These are phyloP conservation scores for Aphis gossypii DNA, from an alignment of 1,140 invertebrate species.

Conservation along the genomic window DNA sequence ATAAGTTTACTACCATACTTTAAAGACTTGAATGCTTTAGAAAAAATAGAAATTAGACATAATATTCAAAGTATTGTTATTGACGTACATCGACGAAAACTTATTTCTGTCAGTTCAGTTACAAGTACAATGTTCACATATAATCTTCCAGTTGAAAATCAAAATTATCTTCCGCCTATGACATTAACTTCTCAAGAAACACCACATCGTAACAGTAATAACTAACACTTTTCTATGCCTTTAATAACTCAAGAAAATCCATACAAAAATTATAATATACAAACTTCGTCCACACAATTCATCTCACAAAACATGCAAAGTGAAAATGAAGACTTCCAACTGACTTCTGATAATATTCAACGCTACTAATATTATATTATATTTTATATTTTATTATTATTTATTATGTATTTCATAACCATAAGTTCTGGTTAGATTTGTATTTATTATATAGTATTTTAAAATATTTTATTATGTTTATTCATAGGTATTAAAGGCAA, in stretches of 20 bases:
- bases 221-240: not conserved
- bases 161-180: not conserved
- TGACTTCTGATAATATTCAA: too few species aligned
- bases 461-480: too few species aligned
- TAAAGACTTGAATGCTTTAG: not conserved
- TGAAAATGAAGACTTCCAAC: too few species aligned
- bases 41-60: not conserved
- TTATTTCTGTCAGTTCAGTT: not conserved
- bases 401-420: too few species aligned
- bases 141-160: not conserved
- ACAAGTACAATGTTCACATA: not conserved
- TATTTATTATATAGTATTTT: too few species aligned
- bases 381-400: too few species aligned
- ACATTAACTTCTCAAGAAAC: constrained; percentile 9
- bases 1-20: not conserved
- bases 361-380: too few species aligned
- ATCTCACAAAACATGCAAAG: not conserved
- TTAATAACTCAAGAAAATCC: not conserved
- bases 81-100: not conserved
- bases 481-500: too few species aligned
- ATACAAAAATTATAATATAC: not conserved
- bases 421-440: too few species aligned
- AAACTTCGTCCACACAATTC: not conserved
- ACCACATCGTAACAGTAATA: not conserved
- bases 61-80: not conserved